These are phyloP conservation scores for Chelon auratus DNA, from an alignment of 2,797 vertebrate species.

Conservation along the genomic window DNA sequence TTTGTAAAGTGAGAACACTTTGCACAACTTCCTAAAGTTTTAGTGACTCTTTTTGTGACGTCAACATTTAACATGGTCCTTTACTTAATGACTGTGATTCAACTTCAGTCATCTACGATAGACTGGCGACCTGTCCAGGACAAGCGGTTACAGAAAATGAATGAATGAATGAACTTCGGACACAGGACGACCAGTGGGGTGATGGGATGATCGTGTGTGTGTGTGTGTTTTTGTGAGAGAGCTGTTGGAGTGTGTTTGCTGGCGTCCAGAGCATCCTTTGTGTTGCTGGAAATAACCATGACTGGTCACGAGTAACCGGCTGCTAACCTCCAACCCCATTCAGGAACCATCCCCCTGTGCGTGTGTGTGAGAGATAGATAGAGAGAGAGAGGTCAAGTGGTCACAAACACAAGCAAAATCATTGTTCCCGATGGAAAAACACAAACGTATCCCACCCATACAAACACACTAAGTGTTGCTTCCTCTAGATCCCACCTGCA, in stretches of 20 bases:
- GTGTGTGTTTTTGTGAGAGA: constrained; percentile 73
- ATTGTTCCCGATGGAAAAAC: constrained; percentile 44
- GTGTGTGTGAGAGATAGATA: constrained; percentile 11
- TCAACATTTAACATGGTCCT: neutral
- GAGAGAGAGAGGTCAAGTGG: constrained; percentile 56
- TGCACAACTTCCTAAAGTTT: too few species aligned
- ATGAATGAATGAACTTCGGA: neutral
- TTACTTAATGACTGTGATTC: neutral
- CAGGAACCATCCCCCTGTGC: constrained; percentile 73
- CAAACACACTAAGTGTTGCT: neutral
- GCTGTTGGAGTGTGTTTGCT: constrained; percentile 74
- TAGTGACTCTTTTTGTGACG: too few species aligned
- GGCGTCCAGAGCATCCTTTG: constrained; percentile 81
- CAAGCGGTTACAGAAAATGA: too few species aligned
- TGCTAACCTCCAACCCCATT: constrained; percentile 82
- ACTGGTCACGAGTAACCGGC: constrained; percentile 85
- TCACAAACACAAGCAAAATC: constrained; percentile 58
- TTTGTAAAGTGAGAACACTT: too few species aligned
- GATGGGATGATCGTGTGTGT: constrained; percentile 72
- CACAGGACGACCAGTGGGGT: neutral
- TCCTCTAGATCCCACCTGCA: constrained; percentile 17
- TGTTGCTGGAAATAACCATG: constrained; percentile 86
- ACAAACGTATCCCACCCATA: constrained; percentile 14
- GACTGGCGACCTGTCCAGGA: too few species aligned
- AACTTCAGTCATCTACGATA: too few species aligned